Evolutionary conservation across 1,140 invertebrate genomes (phyloP), one percentile per base, ranked within the genome.

Genomic region (Dreissena rostriformis): DNA sequence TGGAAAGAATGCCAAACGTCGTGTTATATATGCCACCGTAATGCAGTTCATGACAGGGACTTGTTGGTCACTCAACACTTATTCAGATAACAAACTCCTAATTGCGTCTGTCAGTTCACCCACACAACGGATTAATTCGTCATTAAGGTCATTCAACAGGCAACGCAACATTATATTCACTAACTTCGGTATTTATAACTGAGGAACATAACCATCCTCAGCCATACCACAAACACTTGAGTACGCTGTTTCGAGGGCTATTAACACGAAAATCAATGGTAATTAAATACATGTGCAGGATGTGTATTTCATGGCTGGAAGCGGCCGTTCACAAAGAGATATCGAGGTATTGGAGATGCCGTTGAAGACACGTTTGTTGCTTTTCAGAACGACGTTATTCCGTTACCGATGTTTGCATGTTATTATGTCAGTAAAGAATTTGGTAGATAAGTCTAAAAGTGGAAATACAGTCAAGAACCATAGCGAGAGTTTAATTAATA

Each of bases 231-330:
- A 79, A 79, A 68, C 66, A 70, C 51, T 22, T 26, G 22, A 49
- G n/a, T n/a, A n/a, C n/a, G n/a, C 29, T 24, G 24, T 12, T n/a
- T n/a, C n/a, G n/a, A 26, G 57, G 77, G 55, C 65, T 70, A 70
- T 79, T 70, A 29, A 1, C 28, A 66, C 17, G 17, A 19, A 55
- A 79, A 79, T 79, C 77, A 57, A 79, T 79, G 53, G 15, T 53
- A 79, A 79, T 79, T 79, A 79, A 79, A 79, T 79, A 67, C 77
- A 65, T 57, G 57, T 79, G 70, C 77, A 79, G 77, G 77, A 79
- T 79, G 77, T 79, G 24, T 26, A 79, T 53, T 55, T 70, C 66
- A 53, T 51, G 19, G 14, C 12, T 51, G 22, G 22, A 79, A 68
- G 26, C 39, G n/a, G 66, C 6, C 22, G 15, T 19, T 71, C 52